Percentiles rank a stretch among this genome's conserved stretches.
These are phyloP conservation scores for Crenuchus spilurus DNA, from an alignment of 2,797 vertebrate species.

Conservation along the genomic window DNA sequence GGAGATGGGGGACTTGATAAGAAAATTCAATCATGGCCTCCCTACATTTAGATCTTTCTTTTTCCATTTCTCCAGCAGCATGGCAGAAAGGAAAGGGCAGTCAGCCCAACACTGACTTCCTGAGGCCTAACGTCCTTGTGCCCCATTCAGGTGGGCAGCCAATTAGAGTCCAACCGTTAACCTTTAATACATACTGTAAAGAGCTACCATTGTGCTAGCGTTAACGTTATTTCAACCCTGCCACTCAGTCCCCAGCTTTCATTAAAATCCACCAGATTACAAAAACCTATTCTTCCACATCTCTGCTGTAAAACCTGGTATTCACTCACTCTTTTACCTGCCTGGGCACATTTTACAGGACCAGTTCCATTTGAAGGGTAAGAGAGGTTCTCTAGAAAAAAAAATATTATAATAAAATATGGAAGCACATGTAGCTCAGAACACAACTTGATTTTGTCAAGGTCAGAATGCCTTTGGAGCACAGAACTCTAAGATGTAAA, in stretches of 20 bases:
- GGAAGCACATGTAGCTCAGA: slow-evolving; percentile 43
- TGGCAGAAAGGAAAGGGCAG: slow-evolving; percentile 57
- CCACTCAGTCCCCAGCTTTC: slow-evolving; percentile 70
- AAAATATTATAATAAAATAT: slow-evolving; percentile 42
- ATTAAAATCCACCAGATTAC: slow-evolving; percentile 79
- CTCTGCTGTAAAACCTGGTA: slow-evolving; percentile 65
- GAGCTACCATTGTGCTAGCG: slow-evolving; percentile 72
- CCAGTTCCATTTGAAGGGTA: slow-evolving; percentile 63
- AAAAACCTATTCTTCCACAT: slow-evolving; percentile 67
- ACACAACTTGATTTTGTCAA: slow-evolving; percentile 53
- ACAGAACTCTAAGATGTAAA: slow-evolving; percentile 13
- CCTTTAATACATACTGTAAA: slow-evolving; percentile 80
- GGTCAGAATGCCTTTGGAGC: slow-evolving; percentile 56
- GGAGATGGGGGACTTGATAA: slow-evolving; percentile 65
- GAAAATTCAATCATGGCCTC: slow-evolving; percentile 66
- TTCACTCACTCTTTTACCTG: slow-evolving; percentile 51
- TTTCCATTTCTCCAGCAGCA: slow-evolving; percentile 26
- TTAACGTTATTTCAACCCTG: slow-evolving; percentile 77
- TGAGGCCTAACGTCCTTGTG: slow-evolving; percentile 62
- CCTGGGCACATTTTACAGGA: slow-evolving; percentile 65
- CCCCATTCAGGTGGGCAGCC: slow-evolving; percentile 71
- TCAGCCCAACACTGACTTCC: slow-evolving; percentile 67
- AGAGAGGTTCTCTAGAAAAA: slow-evolving; percentile 49
- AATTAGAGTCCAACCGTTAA: slow-evolving; percentile 76
- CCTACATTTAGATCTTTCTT: slow-evolving; percentile 61